phyloP scores from a whole-genome alignment of 2,113 vertebrate species.

The Pimephales promelas region DNA sequence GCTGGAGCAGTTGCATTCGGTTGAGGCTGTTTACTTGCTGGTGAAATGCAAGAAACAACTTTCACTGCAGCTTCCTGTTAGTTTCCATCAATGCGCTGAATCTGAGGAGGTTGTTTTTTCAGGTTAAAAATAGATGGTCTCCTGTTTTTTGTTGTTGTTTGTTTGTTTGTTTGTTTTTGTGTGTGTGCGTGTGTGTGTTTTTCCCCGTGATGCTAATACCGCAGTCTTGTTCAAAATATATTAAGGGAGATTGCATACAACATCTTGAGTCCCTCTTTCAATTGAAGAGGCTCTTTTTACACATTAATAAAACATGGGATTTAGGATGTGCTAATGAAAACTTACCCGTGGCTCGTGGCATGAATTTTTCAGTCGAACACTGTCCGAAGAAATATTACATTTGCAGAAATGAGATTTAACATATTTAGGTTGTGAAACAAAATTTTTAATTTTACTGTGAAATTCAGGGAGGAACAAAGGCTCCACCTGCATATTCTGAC shows the following conservation, averaged over 20 bases:
- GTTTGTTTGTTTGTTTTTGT: not conserved
- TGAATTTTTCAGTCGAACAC: constrained; percentile 20
- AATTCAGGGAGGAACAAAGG: not conserved
- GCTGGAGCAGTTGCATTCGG: not conserved
- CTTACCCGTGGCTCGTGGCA: constrained; percentile 20
- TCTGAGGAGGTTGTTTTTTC: constrained; percentile 27
- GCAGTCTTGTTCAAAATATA: constrained; percentile 6
- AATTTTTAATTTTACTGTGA: not conserved
- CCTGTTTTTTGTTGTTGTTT: constrained; percentile 20
- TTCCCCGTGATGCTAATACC: not conserved
- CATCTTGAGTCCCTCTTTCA: constrained; percentile 20
- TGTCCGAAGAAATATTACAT: constrained; percentile 5
- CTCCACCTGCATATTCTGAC: not conserved
- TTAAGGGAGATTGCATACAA: constrained; percentile 31
- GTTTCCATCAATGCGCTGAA: not conserved
- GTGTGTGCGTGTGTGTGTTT: too few relatives aligned
- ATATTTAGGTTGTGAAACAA: not conserved
- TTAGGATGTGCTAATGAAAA: constrained; percentile 32
- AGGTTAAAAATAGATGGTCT: constrained; percentile 22
- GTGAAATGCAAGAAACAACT: constrained; percentile 15
- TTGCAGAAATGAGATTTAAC: constrained; percentile 22
- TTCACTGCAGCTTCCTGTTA: not conserved
- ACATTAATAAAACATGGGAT: constrained; percentile 42
- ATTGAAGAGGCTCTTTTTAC: constrained; percentile 23
- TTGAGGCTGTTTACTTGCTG: not conserved